phyloP scores from a whole-genome alignment of 1,140 invertebrate species.

The Drosophila rhopaloa region DNA sequence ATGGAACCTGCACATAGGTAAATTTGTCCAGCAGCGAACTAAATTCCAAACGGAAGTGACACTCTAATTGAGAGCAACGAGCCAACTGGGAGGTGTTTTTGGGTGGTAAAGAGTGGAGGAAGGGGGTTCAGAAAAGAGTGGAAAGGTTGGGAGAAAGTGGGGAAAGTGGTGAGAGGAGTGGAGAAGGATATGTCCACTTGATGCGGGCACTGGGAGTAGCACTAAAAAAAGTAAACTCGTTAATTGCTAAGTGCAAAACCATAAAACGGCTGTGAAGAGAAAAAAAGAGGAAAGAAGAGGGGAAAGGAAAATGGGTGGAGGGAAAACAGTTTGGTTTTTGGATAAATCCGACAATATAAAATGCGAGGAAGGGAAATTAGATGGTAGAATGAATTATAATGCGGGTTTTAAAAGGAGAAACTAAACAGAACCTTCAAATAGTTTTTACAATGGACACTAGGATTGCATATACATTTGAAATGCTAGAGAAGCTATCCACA shows the following conservation, averaged over 20 bases:
- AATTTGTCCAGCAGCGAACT: constrained; percentile 64
- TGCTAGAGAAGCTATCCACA: too few relatives aligned
- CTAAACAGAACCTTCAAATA: not conserved
- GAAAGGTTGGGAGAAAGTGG: too few relatives aligned
- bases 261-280: constrained; percentile 54
- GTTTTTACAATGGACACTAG: not conserved
- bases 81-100: constrained; percentile 56
- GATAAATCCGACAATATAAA: constrained; percentile 6
- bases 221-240: constrained; percentile 71
- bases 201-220: constrained; percentile 45
- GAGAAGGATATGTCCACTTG: constrained; percentile 42
- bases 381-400: constrained; percentile 4
- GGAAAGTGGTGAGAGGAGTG: not conserved
- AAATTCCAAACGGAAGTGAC: constrained; percentile 61
- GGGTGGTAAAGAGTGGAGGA: constrained; percentile 2
- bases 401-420: not conserved
- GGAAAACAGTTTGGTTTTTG: constrained; percentile 3
- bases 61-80: constrained; percentile 67
- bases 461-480: too few relatives aligned
- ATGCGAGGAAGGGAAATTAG: too few relatives aligned
- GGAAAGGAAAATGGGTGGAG: not conserved
- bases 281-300: not conserved
- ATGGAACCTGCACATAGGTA: constrained; percentile 57
- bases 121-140: not conserved
- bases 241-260: constrained; percentile 75